Evolutionary conservation across 2,113 vertebrate genomes (phyloP), one percentile per base, ranked within the genome.

Genomic region (Chlorodrepanis virens): DNA sequence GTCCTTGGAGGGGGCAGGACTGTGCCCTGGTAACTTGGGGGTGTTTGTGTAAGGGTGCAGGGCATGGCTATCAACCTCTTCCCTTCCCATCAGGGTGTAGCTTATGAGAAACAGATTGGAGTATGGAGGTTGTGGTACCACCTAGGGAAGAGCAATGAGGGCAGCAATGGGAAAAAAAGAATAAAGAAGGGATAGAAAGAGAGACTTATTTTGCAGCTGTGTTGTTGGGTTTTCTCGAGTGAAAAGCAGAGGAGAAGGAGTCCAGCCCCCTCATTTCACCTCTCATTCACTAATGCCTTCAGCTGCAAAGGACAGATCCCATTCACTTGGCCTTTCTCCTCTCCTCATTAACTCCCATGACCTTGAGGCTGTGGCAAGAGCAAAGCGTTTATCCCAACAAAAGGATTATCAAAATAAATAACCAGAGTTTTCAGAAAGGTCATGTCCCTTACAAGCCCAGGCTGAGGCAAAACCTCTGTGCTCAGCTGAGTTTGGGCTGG

Each of bases 351-450:
- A 91, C 94, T 96, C 94, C 12, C 5, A 3, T 77, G 96, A 96
- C 95, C 96, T 93, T 88, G 80, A 23, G 49, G 94, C 94, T 12
- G 5, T 68, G 91, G 78, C 1, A 29, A 76, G 93, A 94, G 93
- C 80, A 92, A 80, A 97, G 91, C 71, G 5, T 96, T 97, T 96
- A 96, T 91, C 84, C 93, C 92, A 87, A 93, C 95, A 94, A 94
- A 94, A 96, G 94, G 95, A 94, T 96, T 94, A 94, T 92, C 92
- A 88, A 97, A 97, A 97, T 87, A 96, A 97, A 96, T 94, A 97
- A 94, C 83, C 72, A 50, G 92, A 92, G 79, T 95, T 91, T 93
- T 79, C 87, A 68, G 89, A 96, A 96, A 96, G 96, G 97, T 94
- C 90, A 20, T 5, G 65, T 96, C 92, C 88, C 95, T 95, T 0